Evolutionary conservation across 2,797 vertebrate species (phyloP).

Genomic region (Hylomyscus alleni): DNA sequence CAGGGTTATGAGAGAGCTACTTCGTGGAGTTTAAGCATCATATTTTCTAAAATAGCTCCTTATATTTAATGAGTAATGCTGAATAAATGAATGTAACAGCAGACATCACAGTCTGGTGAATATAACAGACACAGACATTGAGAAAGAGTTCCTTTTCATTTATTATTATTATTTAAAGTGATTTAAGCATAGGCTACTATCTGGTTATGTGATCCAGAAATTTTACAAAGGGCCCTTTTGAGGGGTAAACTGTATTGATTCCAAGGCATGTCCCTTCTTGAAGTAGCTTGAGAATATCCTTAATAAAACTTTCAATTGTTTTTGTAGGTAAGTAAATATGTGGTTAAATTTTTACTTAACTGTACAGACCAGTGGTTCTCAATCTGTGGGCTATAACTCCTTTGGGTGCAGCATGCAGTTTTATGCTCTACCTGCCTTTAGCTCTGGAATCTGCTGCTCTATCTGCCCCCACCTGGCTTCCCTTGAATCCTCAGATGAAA

Average conservation of each 20-base stretch:
- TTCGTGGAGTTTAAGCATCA: slow-evolving; percentile 15
- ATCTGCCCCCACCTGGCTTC: not conserved
- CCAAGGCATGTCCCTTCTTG: not conserved
- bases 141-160: not conserved
- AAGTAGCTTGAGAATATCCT: not conserved
- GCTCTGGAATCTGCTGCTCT: not conserved
- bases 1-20: not conserved
- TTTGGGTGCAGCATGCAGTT: not conserved
- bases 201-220: not conserved
- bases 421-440: not conserved
- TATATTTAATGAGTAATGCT: slow-evolving; percentile 8
- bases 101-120: not conserved
- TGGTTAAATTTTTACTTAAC: not conserved
- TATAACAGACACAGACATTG: not conserved
- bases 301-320: not conserved
- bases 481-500: not conserved
- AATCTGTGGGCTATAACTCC: not conserved
- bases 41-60: not conserved
- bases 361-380: not conserved
- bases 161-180: slow-evolving; percentile 10
- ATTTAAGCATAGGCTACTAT: not conserved
- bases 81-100: not conserved
- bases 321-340: not conserved
- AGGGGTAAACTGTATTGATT: slow-evolving; percentile 1
- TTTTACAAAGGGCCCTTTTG: not conserved